These are phyloP conservation scores for Eulemur rubriventer DNA, from an alignment of 2,797 vertebrate genomes.

Conservation along the genomic window DNA sequence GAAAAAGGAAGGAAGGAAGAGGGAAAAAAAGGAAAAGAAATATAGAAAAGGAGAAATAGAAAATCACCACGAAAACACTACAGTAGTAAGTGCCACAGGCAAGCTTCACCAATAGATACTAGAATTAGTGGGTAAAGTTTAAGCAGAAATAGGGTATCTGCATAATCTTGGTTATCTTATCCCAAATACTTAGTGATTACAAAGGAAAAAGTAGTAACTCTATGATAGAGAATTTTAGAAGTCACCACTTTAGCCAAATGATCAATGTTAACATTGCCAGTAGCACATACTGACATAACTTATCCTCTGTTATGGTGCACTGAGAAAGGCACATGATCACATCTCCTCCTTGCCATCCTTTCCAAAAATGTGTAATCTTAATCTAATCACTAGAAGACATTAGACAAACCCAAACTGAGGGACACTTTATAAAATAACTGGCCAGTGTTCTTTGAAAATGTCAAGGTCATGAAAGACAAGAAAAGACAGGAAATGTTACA, in stretches of 20 bases:
- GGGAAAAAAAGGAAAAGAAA: neutral
- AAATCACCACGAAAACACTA: neutral
- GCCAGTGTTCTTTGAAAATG: neutral
- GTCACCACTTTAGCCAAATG: neutral
- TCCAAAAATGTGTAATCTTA: neutral
- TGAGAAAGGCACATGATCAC: neutral
- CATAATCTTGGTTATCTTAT: neutral
- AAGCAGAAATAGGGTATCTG: neutral
- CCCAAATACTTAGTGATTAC: neutral
- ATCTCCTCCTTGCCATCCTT: neutral
- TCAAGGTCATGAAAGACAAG: neutral
- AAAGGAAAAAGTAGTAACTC: neutral
- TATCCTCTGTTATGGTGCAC: neutral
- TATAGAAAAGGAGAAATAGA: neutral
- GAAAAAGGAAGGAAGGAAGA: neutral
- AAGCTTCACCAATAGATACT: neutral
- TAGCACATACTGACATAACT: neutral
- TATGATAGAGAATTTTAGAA: neutral
- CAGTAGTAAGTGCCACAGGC: neutral
- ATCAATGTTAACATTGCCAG: neutral
- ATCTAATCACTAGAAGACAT: neutral
- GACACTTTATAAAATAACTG: neutral
- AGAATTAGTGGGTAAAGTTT: neutral
- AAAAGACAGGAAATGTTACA: neutral
- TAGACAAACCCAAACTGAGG: neutral